Base-by-base conservation (phyloP, 2,888 invertebrate genomes). In the Meteorus colon region DNA sequence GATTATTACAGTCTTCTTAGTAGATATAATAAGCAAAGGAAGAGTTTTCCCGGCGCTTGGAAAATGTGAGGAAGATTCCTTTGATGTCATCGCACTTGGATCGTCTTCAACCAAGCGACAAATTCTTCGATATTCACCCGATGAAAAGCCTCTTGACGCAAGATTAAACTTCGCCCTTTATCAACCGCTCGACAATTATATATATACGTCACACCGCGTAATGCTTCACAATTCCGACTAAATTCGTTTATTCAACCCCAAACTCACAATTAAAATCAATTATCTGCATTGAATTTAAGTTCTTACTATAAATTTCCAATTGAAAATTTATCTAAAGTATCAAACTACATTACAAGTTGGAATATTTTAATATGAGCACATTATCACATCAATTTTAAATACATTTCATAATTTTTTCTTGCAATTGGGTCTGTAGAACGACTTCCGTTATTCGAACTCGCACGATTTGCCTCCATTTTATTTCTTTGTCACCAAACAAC, bases 91-190 rank as follows among this genome's bases (percentile, higher is more conserved):
- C 86, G 83, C 84, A 83, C 85, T 85, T 81, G 83, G 84, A 81
- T 83, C 81, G 85, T 81, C 81, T 83, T 81, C 82, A 88, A 81
- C 85, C 84, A 84, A 88, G 88, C 89, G 89, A 88, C 88, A 88
- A 88, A 88, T 88, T 88, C 88, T 87, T 85, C 88, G 86, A 89
- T 88, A 88, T 88, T 87, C 84, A 79, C 82, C 84, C 86, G 87
- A 89, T 88, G 88, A 88, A 89, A 88, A 88, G 89, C 86, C 82
- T 82, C 83, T 83, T 78, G 79, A 78, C 75, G 75, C 72, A 78
- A 83, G 82, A 80, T 81, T 82, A 82, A 82, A 81, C 82, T 79
- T 78, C 79, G 55, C 72, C 48, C 62, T 55, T 60, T 72, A 41
- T 45, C 65, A 73, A 45, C 63, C 63, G 41, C 24, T 60, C 68